Conservation (phyloP, 2,797 vertebrate species). For the Galago senegalensis region DNA sequence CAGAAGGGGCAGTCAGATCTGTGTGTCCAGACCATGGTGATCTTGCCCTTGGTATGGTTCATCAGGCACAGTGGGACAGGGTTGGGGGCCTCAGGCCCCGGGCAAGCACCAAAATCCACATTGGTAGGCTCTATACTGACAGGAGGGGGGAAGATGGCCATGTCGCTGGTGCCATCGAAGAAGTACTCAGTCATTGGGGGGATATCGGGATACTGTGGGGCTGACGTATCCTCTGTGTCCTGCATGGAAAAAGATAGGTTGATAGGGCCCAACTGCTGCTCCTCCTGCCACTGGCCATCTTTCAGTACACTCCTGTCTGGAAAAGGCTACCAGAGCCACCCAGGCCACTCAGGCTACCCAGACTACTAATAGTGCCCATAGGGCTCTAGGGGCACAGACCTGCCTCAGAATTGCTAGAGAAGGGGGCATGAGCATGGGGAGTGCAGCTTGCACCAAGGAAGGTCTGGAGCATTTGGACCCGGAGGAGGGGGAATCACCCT, state of each 20-base stretch:
- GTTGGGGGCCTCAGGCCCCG: constrained; percentile 59
- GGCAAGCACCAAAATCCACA: constrained; percentile 92
- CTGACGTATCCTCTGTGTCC: constrained; percentile 76
- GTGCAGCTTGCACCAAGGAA: background rate
- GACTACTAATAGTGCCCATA: background rate
- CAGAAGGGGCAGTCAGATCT: constrained; percentile 90
- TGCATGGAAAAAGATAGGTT: constrained; percentile 72
- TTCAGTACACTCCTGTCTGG: background rate
- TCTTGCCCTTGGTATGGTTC: constrained; percentile 93
- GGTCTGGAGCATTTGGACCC: background rate
- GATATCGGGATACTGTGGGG: constrained; percentile 65
- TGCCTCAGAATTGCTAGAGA: background rate
- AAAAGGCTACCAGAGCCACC: background rate
- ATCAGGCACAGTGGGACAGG: constrained; percentile 90
- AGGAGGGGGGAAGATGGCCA: constrained; percentile 85
- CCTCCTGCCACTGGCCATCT: background rate
- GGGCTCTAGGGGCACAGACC: background rate
- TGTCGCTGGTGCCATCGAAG: constrained; percentile 77
- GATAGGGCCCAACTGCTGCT: background rate
- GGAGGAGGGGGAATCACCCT: background rate
- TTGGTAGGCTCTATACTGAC: constrained; percentile 91
- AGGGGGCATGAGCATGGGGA: background rate
- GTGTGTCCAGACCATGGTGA: constrained; percentile 93
- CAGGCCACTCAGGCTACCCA: background rate
- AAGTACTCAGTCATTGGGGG: constrained; percentile 91